Evolutionary conservation across 2,113 vertebrate genomes (phyloP), one percentile per base, ranked within the genome.

Genomic region (Chloropsis cyanopogon): DNA sequence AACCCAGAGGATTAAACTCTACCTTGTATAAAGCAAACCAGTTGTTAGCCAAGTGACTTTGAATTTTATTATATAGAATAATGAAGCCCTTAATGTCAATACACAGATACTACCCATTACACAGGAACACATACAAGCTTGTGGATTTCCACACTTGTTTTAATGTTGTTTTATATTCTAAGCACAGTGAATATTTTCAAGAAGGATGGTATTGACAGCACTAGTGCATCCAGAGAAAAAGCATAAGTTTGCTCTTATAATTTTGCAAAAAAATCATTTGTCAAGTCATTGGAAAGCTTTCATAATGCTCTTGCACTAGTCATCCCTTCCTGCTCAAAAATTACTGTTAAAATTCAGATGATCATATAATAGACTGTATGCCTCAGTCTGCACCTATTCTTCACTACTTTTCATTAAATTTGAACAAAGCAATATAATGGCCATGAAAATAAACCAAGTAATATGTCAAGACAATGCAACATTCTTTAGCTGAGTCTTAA

Each of bases 391-490:
- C 16, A 63, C 41, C 59, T 73, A 18, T 78, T 92, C 35, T 69
- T 65, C 7, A 15, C 28, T 65, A 12, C 73, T 92, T 90, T 93
- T 77, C 86, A 84, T 56, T 82, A 68, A 63, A 88, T 76, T 91
- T 93, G 47, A 96, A 87, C 42, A 92, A 77, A 93, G 71, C 56
- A 82, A 78, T 64, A 63, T 85, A 92, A 96, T 10, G 8, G 94
- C 53, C 54, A 86, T 64, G 71, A 96, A 97, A 96, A 96, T 68
- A 96, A 96, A 89, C 26, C 47, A 90, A 80, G 41, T 57, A 79
- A 59, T 82, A 33, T 53, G 47, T 87, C 24, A 19, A 95, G 54
- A 80, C 6, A 92, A 19, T 24, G 21, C 23, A 93, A 18, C 20
- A 59, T 71, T 18, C 46, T 92, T 93, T 85, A 79, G 35, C 66